phyloP scores from a whole-genome alignment of 2,888 invertebrate species.

The Caenorhabditis sp. region DNA sequence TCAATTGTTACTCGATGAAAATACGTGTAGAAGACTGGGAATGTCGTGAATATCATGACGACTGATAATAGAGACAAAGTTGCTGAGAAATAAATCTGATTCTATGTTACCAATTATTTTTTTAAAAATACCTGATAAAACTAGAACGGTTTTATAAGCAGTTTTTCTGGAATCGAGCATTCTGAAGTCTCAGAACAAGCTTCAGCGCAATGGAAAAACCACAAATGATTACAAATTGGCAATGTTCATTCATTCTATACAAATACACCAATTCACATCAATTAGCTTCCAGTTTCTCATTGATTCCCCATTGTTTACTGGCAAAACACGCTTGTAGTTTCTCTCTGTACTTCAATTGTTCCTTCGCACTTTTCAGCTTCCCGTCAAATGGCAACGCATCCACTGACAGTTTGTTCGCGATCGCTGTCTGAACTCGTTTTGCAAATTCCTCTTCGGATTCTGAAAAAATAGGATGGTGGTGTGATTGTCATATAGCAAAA shows the following conservation, averaged over 20 bases:
- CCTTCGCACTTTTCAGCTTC: constrained; percentile 57
- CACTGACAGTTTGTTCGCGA: constrained; percentile 56
- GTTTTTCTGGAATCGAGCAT: constrained; percentile 29
- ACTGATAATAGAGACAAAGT: constrained; percentile 35
- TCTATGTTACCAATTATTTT: too few relatives aligned
- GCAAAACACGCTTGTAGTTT: constrained; percentile 46
- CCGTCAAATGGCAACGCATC: constrained; percentile 70
- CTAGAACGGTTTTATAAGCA: constrained; percentile 32
- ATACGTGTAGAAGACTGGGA: constrained; percentile 43
- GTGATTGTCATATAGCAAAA: constrained; percentile 2
- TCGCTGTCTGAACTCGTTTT: constrained; percentile 65
- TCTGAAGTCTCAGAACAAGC: neutral
- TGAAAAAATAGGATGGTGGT: constrained; percentile 21
- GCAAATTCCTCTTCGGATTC: constrained; percentile 69
- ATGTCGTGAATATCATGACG: constrained; percentile 36
- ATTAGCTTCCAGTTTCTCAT: neutral
- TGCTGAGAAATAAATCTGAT: constrained; percentile 33
- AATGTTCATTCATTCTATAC: neutral
- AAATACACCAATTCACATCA: neutral
- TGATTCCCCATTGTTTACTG: constrained; percentile 14
- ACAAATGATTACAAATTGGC: neutral
- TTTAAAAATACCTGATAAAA: constrained; percentile 44
- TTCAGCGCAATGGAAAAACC: too few relatives aligned
- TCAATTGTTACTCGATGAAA: constrained; percentile 32
- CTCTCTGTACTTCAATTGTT: constrained; percentile 38